Evolutionary conservation across 2,888 invertebrate genomes (phyloP).

Genomic region (Himalopsyche kuldschensis): DNA sequence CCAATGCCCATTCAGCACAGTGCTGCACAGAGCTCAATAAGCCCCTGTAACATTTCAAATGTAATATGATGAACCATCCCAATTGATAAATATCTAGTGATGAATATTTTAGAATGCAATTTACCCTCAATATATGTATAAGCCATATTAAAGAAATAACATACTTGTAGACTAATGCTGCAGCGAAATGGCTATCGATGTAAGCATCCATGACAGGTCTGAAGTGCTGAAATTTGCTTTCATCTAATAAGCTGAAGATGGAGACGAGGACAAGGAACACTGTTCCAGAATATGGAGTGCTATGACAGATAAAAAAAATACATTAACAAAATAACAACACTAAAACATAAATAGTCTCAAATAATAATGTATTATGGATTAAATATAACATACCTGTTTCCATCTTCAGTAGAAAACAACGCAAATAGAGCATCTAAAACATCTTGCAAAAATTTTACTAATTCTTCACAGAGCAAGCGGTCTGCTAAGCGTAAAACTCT

Average conservation of each 20-base stretch:
- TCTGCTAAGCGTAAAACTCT: constrained; percentile 80
- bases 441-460: constrained; percentile 93
- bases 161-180: constrained; percentile 90
- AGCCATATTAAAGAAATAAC: constrained; percentile 44
- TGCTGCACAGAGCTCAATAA: constrained; percentile 87
- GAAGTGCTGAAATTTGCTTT: constrained; percentile 91
- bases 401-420: constrained; percentile 91
- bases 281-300: constrained; percentile 84
- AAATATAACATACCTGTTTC: constrained; percentile 60
- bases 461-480: constrained; percentile 81
- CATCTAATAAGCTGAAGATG: constrained; percentile 87
- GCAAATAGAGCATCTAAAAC: constrained; percentile 91
- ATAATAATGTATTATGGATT: background rate
- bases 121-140: too few species aligned
- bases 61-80: background rate
- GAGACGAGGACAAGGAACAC: constrained; percentile 92
- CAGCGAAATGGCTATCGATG: constrained; percentile 92
- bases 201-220: constrained; percentile 93
- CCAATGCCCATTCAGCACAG: constrained; percentile 83
- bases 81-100: too few species aligned
- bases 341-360: background rate
- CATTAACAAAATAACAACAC: background rate
- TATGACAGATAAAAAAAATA: constrained; percentile 42
- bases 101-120: too few species aligned
- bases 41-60: constrained; percentile 59